phyloP scores from a whole-genome alignment of 1,140 invertebrate species.

The Lepidotrigona ventralis region DNA sequence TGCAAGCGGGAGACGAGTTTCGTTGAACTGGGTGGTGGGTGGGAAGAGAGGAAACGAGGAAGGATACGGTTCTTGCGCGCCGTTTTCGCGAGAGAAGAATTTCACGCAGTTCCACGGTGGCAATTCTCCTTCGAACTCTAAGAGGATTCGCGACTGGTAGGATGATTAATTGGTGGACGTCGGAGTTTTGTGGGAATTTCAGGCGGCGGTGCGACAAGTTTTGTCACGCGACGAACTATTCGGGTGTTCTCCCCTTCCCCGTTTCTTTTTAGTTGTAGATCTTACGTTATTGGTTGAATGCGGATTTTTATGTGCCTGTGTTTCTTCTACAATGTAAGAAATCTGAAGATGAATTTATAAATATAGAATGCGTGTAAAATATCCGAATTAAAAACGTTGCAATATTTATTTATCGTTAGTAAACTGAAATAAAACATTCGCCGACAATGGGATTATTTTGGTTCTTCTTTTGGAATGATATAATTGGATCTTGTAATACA shows the following conservation, averaged over 20 bases:
- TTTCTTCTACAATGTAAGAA: no score
- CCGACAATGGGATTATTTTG: no score
- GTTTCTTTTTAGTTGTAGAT: neutral
- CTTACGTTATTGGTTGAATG: neutral
- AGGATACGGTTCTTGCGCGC: neutral
- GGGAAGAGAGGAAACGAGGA: neutral
- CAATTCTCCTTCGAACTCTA: neutral
- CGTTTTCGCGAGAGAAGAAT: neutral
- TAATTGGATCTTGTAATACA: no score
- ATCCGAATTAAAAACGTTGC: no score
- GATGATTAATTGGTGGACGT: neutral
- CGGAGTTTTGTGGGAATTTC: neutral
- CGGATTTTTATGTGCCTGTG: no score
- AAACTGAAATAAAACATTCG: no score
- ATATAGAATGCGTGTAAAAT: no score
- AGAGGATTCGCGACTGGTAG: neutral
- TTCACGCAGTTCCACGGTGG: neutral
- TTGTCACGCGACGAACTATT: neutral
- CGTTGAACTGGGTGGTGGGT: neutral
- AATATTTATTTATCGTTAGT: no score
- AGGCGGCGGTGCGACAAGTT: neutral
- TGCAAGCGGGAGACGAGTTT: neutral
- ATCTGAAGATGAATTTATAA: no score
- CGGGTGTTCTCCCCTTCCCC: no score
- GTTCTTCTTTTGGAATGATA: no score